phyloP scores from a whole-genome alignment of 2,888 invertebrate genomes.

The Himalopsyche japonica region DNA sequence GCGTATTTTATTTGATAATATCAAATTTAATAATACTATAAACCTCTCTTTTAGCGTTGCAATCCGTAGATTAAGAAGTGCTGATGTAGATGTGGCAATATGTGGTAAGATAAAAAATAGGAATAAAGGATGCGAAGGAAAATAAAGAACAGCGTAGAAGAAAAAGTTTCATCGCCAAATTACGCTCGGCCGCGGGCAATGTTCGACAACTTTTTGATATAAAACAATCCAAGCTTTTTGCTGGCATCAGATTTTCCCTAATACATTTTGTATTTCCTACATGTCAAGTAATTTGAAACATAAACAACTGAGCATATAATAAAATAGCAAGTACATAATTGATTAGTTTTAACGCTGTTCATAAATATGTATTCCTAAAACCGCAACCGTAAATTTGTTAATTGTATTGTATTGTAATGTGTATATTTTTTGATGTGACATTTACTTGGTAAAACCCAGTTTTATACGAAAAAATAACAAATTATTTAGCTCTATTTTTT shows the following conservation, averaged over 20 bases:
- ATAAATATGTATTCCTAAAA: no score
- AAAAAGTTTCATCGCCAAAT: conserved; percentile 26
- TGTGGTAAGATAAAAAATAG: background rate
- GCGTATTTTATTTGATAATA: no score
- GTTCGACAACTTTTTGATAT: conserved; percentile 26
- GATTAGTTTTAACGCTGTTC: no score
- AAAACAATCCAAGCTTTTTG: conserved; percentile 11
- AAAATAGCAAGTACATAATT: no score
- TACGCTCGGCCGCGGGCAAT: conserved; percentile 17
- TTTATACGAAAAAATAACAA: no score
- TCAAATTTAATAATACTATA: no score
- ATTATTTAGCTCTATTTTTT: no score
- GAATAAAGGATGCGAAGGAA: background rate
- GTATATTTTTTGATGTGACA: no score
- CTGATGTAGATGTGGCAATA: background rate
- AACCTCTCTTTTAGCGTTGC: background rate
- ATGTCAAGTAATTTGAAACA: background rate
- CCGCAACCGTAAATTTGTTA: no score
- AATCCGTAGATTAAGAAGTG: background rate
- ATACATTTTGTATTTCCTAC: background rate
- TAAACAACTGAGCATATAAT: no score
- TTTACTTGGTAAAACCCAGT: no score
- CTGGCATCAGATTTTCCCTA: background rate
- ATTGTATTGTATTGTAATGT: no score
- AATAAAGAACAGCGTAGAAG: background rate